Base-by-base conservation (phyloP, 2,888 invertebrate genomes). In the Tanaodytes sp. region DNA sequence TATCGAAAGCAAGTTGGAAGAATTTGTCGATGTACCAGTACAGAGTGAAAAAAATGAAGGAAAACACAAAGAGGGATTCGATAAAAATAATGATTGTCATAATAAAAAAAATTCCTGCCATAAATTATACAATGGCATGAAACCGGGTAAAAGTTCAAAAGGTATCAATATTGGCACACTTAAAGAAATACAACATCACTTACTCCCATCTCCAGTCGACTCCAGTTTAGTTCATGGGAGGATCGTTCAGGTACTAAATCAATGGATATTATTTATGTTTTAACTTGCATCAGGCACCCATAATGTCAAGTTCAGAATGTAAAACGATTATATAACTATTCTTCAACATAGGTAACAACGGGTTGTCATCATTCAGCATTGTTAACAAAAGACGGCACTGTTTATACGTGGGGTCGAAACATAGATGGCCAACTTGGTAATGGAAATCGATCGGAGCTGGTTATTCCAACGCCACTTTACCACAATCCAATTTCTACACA, bases 381-480 rank as follows among this genome's bases (percentile, higher is more conserved):
- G 49, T 82, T 94, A 46, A 91, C 92, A 37, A 89, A 89, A 52
- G 88, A 89, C 51, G 93, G 93, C 3, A 88, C 89, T 5, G 84
- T 95, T 1, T 94, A 92, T 77, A 89, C 91, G 0, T 96, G 96
- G 94, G 96, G 97, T 1, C 89, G 94, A 70, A 96, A 95, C 85
- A 89, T 94, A 69, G 96, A 97, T 80, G 95, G 96, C 30, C 97
- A 97, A 82, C 86, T 97, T 54, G 95, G 95, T 15, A 91, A 90
- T 59, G 92, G 92, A 1, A 89, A 89, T 66, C 86, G 90, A 66
- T 88, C 88, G 71, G 88, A 89, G 76, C 85, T 90, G 2, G 73
- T 80, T n/a, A 85, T 87, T 73, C 90, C 90, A 0, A 88, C 88
- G 0, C 87, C 88, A 57, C 86, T 90, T 1, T 86, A 84, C 73